phyloP scores from a whole-genome alignment of 2,888 invertebrate species.

The Aphrophora alni region DNA sequence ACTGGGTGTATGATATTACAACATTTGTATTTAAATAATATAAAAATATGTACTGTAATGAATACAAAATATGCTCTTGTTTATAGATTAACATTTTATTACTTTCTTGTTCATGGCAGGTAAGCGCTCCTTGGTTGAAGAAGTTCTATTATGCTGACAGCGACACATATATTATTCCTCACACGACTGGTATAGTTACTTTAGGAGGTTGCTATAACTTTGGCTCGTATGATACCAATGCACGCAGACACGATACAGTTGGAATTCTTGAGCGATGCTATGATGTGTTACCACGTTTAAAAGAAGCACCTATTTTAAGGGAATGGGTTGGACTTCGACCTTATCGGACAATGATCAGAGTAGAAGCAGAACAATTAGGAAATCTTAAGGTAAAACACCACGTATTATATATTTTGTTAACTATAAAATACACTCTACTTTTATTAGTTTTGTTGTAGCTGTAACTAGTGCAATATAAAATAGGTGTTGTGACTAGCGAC shows the following conservation, averaged over 20 bases:
- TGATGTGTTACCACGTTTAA: constrained; percentile 72
- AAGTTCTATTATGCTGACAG: constrained; percentile 85
- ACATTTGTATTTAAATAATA: no score
- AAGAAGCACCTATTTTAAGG: constrained; percentile 62
- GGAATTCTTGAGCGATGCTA: constrained; percentile 82
- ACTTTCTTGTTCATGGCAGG: no score
- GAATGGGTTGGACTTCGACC: constrained; percentile 85
- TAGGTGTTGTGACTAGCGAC: no score
- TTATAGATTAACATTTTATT: no score
- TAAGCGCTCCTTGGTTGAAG: constrained; percentile 88
- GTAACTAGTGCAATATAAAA: no score
- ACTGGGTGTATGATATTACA: no score
- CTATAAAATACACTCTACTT: no score
- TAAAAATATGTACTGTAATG: no score
- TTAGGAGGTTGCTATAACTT: constrained; percentile 87
- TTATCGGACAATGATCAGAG: constrained; percentile 73
- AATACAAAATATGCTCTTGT: no score
- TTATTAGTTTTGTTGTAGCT: no score
- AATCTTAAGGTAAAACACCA: constrained; percentile 44
- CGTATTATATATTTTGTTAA: no score
- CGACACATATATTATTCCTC: constrained; percentile 87
- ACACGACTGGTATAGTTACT: constrained; percentile 72
- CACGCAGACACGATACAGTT: constrained; percentile 74
- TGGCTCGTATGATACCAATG: constrained; percentile 72
- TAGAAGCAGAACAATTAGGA: constrained; percentile 67